Evolutionary conservation across 64 coral and sea anemone species (phyloP), one percentile per base, ranked within the genome.

Genomic region (Stichodactyla mertensii): DNA sequence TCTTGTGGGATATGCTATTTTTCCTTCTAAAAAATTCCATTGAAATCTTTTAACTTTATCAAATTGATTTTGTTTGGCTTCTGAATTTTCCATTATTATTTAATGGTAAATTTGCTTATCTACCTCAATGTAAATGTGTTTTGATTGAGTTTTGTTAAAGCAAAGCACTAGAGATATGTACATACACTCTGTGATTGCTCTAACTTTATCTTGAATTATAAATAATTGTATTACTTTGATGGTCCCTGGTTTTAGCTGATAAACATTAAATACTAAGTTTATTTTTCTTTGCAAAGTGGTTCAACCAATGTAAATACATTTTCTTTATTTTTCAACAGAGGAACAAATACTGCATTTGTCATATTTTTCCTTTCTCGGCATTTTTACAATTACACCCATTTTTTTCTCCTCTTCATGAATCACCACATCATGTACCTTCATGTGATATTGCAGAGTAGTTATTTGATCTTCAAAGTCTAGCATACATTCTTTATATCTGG

Each of bases 121-220:
- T 81, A 51, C 4, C 18, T 20, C 53, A n/a, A 55, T 81, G 15
- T 81, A 55, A 81, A 81, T 52, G 36, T 81, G 78, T 81, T 81
- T 81, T 81, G 78, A 81, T 81, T 81, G 78, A 53, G 78, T 81
- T 81, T 81, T 19, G 78, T 81, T 81, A 81, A 81, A 81, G 78
- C 20, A 81, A 81, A 81, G 78, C 26, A 81, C 69, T 74, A 74
- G 24, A 74, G 69, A 74, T 74, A 74, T 74, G 69, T 74, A 23
- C 69, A 74, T 26, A 74, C 24, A 74, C 69, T 4, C 69, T 31
- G 69, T 74, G 69, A 74, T 74, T 74, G 69, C 69, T 74, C 6
- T 74, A 74, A 74, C 69, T 74, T 31, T 74, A 74, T 74, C 69
- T 74, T 74, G 69, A 74, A 74, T 74, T 23, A 74, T 74, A 74